These are phyloP conservation scores for Orbicella faveolata DNA, from an alignment of 64 coral and sea anemone species.

Conservation along the genomic window DNA sequence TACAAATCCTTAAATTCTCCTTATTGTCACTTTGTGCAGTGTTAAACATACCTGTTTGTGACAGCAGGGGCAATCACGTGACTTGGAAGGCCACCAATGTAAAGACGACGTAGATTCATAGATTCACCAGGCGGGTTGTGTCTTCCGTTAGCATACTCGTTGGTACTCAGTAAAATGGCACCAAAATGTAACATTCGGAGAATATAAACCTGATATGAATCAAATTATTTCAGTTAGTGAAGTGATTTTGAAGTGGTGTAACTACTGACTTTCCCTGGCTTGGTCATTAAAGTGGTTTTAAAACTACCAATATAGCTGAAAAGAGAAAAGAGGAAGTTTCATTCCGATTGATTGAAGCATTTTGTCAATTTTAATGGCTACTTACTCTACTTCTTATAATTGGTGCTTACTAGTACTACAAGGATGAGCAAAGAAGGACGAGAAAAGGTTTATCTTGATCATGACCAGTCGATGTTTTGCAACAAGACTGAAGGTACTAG, in stretches of 20 bases:
- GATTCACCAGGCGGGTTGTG: not conserved
- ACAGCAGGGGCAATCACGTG: slow-evolving; percentile 24
- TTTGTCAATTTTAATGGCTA: no score
- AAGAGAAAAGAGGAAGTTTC: no score
- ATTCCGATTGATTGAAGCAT: no score
- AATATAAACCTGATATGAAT: slow-evolving; percentile 47
- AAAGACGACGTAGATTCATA: slow-evolving; percentile 55
- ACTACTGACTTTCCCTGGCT: not conserved
- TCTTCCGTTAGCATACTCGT: slow-evolving; percentile 62
- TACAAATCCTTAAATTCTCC: not conserved
- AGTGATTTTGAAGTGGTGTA: not conserved
- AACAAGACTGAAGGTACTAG: no score
- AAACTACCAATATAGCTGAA: no score
- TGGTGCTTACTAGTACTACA: no score
- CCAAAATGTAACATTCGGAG: slow-evolving; percentile 56
- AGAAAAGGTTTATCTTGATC: no score
- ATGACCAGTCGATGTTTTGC: no score
- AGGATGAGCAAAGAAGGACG: no score
- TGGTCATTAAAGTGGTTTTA: no score
- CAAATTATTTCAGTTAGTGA: not conserved
- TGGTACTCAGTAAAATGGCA: slow-evolving; percentile 32
- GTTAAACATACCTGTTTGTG: slow-evolving; percentile 30
- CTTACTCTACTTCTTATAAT: no score
- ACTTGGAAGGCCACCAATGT: slow-evolving; percentile 69
- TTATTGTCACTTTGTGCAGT: not conserved